phyloP scores from a whole-genome alignment of 2,888 invertebrate genomes.

The Lucinisca nassula region DNA sequence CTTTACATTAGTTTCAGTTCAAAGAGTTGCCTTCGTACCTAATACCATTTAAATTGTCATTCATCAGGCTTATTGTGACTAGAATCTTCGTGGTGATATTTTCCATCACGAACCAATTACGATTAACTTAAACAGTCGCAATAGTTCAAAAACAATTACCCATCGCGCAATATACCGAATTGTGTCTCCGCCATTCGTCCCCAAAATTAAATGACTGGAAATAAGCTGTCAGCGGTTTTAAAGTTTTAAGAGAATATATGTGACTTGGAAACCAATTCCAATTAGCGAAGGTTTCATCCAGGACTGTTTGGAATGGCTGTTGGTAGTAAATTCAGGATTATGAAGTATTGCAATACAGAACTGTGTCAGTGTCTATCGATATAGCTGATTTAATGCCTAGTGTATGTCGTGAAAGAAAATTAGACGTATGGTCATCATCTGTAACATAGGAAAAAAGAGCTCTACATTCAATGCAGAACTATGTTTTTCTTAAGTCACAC shows the following conservation, averaged over 20 bases:
- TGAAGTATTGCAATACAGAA: neutral
- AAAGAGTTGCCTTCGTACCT: too few relatives aligned
- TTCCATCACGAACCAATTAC: too few relatives aligned
- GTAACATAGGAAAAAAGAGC: too few relatives aligned
- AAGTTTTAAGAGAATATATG: neutral
- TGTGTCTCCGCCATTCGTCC: neutral
- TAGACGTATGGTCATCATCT: neutral
- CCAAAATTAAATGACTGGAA: neutral
- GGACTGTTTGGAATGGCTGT: neutral
- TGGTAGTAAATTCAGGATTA: neutral
- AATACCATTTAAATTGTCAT: too few relatives aligned
- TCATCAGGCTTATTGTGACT: too few relatives aligned
- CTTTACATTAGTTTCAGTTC: too few relatives aligned
- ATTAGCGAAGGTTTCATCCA: neutral
- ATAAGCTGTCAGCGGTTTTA: neutral
- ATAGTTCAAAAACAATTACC: too few relatives aligned
- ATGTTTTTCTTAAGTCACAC: too few relatives aligned
- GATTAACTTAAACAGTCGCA: too few relatives aligned
- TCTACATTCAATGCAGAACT: too few relatives aligned
- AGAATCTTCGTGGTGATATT: too few relatives aligned
- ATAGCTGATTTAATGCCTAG: neutral
- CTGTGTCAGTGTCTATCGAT: neutral
- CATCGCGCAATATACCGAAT: neutral
- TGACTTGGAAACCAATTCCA: conserved; percentile 1
- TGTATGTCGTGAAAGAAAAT: neutral